phyloP scores from a whole-genome alignment of 2,888 invertebrate species.

The Keiferia lycopersicella region DNA sequence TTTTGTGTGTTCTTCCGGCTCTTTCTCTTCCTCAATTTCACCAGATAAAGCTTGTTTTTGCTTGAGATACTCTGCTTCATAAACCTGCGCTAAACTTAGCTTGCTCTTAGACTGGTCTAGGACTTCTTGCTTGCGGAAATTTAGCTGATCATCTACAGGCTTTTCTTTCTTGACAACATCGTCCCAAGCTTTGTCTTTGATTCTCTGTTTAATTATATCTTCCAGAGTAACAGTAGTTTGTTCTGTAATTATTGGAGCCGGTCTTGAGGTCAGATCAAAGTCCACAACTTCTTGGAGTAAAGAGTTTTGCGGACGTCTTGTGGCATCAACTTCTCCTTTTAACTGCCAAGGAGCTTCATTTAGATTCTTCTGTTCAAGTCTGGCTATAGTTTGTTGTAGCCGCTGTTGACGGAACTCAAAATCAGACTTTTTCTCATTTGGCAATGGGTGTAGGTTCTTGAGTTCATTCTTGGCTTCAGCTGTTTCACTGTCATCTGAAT shows the following conservation, averaged over 20 bases:
- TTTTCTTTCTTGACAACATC: slow-evolving; percentile 94
- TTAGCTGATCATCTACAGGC: slow-evolving; percentile 89
- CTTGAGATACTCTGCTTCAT: slow-evolving; percentile 92
- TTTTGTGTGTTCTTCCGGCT: slow-evolving; percentile 89
- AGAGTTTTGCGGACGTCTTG: slow-evolving; percentile 93
- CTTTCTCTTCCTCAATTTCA: slow-evolving; percentile 81
- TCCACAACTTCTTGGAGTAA: slow-evolving; percentile 95
- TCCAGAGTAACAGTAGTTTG: slow-evolving; percentile 93
- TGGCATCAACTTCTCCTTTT: slow-evolving; percentile 92
- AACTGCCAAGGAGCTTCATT: slow-evolving; percentile 96
- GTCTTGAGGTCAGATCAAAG: slow-evolving; percentile 91
- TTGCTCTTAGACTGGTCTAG: slow-evolving; percentile 97
- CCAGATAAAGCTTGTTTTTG: slow-evolving; percentile 83
- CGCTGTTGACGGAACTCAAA: slow-evolving; percentile 89
- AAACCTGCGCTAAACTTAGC: slow-evolving; percentile 94
- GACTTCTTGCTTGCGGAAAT: slow-evolving; percentile 93
- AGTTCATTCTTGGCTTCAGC: slow-evolving; percentile 42
- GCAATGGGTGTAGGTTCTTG: slow-evolving; percentile 35
- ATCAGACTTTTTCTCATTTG: slow-evolving; percentile 81
- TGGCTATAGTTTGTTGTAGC: slow-evolving; percentile 84
- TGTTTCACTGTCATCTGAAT: slow-evolving; percentile 50
- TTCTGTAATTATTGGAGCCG: slow-evolving; percentile 95
- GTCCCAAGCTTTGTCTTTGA: slow-evolving; percentile 97
- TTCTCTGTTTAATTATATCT: slow-evolving; percentile 93
- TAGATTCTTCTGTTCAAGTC: slow-evolving; percentile 87